Evolutionary conservation across 2,797 vertebrate genomes (phyloP).

Genomic region (Triplophysa bombifrons): DNA sequence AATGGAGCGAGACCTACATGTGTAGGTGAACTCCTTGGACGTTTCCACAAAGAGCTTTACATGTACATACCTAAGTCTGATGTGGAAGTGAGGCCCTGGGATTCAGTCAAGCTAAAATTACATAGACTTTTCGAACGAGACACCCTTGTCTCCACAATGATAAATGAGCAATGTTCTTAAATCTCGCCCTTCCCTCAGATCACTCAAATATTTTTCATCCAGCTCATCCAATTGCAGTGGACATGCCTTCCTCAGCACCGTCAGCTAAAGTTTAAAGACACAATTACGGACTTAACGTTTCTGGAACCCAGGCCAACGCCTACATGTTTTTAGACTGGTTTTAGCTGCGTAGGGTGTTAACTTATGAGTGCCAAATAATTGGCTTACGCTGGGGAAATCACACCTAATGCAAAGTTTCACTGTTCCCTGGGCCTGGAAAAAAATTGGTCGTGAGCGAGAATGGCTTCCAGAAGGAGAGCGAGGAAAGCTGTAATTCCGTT

Average conservation of each 20-base stretch:
- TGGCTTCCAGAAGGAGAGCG: conserved; percentile 65
- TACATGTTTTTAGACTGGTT: conserved; percentile 31
- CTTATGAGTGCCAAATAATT: conserved; percentile 43
- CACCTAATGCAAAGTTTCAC: conserved; percentile 69
- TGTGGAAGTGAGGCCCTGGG: conserved; percentile 40
- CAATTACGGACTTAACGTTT: conserved; percentile 32
- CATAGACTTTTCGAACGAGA: conserved; percentile 24
- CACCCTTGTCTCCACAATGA: conserved; percentile 24
- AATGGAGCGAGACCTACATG: conserved; percentile 49
- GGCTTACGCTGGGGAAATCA: conserved; percentile 48
- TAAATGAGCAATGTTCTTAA: conserved; percentile 49
- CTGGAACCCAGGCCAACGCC: conserved; percentile 19
- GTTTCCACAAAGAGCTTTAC: conserved; percentile 27
- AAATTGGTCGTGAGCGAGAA: conserved; percentile 57
- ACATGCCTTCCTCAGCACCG: conserved; percentile 23
- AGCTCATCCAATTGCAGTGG: conserved; percentile 37
- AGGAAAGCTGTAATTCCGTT: conserved; percentile 58
- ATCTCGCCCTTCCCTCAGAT: conserved; percentile 30
- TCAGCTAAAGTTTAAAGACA: conserved; percentile 16
- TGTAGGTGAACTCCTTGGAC: conserved; percentile 45
- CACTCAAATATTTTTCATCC: conserved; percentile 50
- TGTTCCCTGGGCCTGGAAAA: conserved; percentile 66
- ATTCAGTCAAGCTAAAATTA: conserved; percentile 44
- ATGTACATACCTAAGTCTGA: conserved; percentile 46
- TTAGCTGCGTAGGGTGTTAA: conserved; percentile 27